Evolutionary conservation across 2,888 invertebrate species (phyloP).

Genomic region (Pollenia griseotomentosa): DNA sequence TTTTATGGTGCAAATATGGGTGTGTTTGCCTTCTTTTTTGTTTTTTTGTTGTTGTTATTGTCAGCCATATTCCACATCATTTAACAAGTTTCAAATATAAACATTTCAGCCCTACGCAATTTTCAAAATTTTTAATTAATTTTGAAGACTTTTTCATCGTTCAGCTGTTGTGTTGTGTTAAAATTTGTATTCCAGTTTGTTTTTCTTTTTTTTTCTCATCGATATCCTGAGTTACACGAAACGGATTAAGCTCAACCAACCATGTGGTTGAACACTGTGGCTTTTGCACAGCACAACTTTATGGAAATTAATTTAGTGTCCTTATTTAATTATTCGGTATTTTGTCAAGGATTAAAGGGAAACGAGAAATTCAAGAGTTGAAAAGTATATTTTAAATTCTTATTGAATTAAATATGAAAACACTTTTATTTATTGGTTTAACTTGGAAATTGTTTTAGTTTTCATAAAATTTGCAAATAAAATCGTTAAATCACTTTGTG

Average conservation of each 20-base stretch:
- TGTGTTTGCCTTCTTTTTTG: no score
- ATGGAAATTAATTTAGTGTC: slow-evolving; percentile 40
- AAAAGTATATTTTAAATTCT: background rate
- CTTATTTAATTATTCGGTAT: slow-evolving; percentile 22
- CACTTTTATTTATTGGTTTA: no score
- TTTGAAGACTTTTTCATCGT: background rate
- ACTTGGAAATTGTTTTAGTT: no score
- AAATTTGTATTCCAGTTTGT: slow-evolving; percentile 2
- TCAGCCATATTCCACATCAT: slow-evolving; percentile 6
- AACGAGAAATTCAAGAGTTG: background rate
- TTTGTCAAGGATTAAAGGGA: slow-evolving; percentile 18
- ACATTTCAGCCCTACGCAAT: background rate
- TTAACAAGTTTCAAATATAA: slow-evolving; percentile 16
- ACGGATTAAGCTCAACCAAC: slow-evolving; percentile 22
- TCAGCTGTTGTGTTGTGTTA: background rate
- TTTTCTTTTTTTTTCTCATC: background rate
- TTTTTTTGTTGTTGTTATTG: background rate
- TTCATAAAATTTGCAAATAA: no score
- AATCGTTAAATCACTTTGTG: no score
- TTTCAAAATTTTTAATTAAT: slow-evolving; percentile 32
- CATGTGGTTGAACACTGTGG: slow-evolving; percentile 17
- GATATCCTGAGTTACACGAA: slow-evolving; percentile 16
- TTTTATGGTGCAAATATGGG: background rate
- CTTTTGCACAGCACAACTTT: slow-evolving; percentile 13
- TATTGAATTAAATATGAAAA: background rate